phyloP scores from a whole-genome alignment of 2,113 vertebrate species.

The Neolamprologus hecqui region DNA sequence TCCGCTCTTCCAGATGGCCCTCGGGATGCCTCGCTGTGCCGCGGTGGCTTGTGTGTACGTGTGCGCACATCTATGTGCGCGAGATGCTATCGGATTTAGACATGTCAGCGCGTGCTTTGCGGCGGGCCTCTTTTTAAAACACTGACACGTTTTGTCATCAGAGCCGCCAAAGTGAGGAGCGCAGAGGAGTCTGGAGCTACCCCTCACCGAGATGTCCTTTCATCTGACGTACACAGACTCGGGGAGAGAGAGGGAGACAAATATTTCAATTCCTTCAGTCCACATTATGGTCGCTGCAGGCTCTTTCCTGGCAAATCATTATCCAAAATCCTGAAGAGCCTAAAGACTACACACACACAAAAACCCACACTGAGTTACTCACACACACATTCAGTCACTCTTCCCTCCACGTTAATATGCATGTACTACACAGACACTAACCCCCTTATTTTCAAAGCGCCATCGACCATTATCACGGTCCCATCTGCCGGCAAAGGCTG shows the following conservation, averaged over 20 bases:
- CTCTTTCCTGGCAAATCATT: slow-evolving; percentile 28
- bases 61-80: not conserved
- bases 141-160: slow-evolving; percentile 56
- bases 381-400: not conserved
- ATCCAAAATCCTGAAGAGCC: not conserved
- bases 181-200: not conserved
- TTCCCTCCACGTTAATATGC: not conserved
- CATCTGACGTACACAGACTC: not conserved
- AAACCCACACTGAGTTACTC: not conserved
- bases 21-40: slow-evolving; percentile 27
- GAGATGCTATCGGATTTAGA: slow-evolving; percentile 50
- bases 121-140: slow-evolving; percentile 40
- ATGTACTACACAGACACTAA: not conserved
- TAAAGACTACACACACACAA: not conserved
- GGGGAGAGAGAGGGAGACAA: not conserved
- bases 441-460: not conserved
- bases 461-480: slow-evolving; percentile 6
- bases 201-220: slow-evolving; percentile 23
- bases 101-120: slow-evolving; percentile 54
- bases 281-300: not conserved
- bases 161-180: slow-evolving; percentile 30
- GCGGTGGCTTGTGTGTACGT: not conserved
- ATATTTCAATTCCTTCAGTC: slow-evolving; percentile 16
- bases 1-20: slow-evolving; percentile 57
- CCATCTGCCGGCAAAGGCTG: slow-evolving; percentile 40